phyloP scores from a whole-genome alignment of 1,140 invertebrate genomes.

The Drosophila lacertosa region DNA sequence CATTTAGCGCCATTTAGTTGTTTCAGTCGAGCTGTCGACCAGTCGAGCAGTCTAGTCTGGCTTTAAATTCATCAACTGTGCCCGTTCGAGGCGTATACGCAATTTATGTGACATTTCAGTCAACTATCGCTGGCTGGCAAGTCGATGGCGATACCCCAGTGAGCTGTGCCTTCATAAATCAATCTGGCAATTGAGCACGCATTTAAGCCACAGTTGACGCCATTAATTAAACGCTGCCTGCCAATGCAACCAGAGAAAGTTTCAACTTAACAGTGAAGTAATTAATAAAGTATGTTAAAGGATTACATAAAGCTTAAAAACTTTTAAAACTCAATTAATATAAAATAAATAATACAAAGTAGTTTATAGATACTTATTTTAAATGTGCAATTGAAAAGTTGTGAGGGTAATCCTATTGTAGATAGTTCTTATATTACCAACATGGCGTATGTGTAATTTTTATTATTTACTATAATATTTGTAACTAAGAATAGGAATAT shows the following conservation, averaged over 20 bases:
- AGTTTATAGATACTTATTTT: no score
- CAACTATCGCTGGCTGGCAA: slow-evolving; percentile 19
- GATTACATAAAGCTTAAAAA: no score
- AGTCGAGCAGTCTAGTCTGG: slow-evolving; percentile 23
- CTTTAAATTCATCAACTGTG: slow-evolving; percentile 70
- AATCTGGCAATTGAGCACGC: slow-evolving; percentile 7
- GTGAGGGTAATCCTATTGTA: no score
- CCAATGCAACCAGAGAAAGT: not conserved
- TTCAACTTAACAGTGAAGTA: not conserved
- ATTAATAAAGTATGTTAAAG: no score
- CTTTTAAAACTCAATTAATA: no score
- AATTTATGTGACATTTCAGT: slow-evolving; percentile 43
- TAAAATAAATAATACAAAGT: no score
- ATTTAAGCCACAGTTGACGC: not conserved
- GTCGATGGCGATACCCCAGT: not conserved
- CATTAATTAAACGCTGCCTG: slow-evolving; percentile 8
- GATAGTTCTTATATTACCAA: no score
- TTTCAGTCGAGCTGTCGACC: slow-evolving; percentile 22
- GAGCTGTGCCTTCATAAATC: slow-evolving; percentile 15
- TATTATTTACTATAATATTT: no score
- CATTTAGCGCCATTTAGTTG: slow-evolving; percentile 75
- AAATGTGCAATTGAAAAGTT: no score
- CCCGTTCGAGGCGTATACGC: slow-evolving; percentile 28
- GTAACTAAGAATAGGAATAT: no score
- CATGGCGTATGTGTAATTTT: no score